Evolutionary conservation across 2,797 vertebrate genomes (phyloP).

Genomic region (Brachymystax lenok): DNA sequence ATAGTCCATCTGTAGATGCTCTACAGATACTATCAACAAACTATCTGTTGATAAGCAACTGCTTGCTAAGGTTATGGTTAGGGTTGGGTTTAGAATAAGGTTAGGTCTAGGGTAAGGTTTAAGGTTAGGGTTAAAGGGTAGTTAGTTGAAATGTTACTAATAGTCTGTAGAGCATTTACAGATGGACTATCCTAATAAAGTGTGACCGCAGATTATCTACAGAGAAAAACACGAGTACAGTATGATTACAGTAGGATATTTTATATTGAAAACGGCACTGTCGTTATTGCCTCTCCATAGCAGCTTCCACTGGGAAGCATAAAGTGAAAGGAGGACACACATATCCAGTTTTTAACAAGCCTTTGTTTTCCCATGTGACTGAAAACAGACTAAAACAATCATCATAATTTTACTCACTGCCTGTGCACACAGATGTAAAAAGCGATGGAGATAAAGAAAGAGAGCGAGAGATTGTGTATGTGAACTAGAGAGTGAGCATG

Average conservation of each 20-base stretch:
- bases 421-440: conserved; percentile 48
- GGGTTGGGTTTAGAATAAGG: too few species aligned
- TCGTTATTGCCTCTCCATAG: background rate
- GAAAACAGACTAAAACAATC: conserved; percentile 49
- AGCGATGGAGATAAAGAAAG: conserved; percentile 14
- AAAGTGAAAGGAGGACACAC: background rate
- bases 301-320: background rate
- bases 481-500: conserved; percentile 61
- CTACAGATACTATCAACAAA: too few species aligned
- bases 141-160: too few species aligned
- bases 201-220: background rate
- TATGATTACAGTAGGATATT: background rate
- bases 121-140: too few species aligned
- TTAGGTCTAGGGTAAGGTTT: too few species aligned
- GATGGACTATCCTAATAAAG: background rate
- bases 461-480: conserved; percentile 44
- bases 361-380: conserved; percentile 59
- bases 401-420: conserved; percentile 47
- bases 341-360: conserved; percentile 30
- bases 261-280: background rate
- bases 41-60: too few species aligned
- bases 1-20: too few species aligned
- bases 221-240: too few species aligned
- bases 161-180: too few species aligned
- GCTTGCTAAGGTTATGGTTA: too few species aligned